Conservation (phyloP, 2,113 vertebrate species). For the Dolichallabes microphthalmus region DNA sequence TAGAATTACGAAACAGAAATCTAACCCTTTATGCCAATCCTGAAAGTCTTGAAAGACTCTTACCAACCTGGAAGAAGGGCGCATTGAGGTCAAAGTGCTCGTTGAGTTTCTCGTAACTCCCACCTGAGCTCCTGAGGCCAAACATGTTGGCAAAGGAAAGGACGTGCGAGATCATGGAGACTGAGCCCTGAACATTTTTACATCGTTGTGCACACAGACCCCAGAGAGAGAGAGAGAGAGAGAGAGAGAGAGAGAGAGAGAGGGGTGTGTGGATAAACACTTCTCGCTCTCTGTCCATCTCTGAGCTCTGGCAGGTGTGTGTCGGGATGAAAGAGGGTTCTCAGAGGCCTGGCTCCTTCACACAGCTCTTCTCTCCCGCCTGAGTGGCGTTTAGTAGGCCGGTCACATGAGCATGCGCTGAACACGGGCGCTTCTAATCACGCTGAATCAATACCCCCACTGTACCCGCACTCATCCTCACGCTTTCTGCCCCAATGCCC, state of each 20-base stretch:
- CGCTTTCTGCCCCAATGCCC: conserved; percentile 38
- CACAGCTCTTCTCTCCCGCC: conserved; percentile 22
- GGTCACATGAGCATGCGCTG: conserved; percentile 46
- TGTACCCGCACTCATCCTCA: conserved; percentile 50
- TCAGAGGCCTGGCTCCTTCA: conserved; percentile 44
- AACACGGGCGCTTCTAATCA: conserved; percentile 49
- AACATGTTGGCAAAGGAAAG: conserved; percentile 75
- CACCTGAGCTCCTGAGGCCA: conserved; percentile 71
- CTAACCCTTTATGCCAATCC: background rate
- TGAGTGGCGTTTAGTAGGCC: conserved; percentile 51
- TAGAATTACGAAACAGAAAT: background rate
- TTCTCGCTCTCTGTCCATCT: conserved; percentile 33
- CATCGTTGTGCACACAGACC: background rate
- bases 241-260: conserved; percentile 32
- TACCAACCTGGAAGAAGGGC: conserved; percentile 73
- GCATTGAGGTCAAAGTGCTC: conserved; percentile 67
- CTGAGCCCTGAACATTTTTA: conserved; percentile 41
- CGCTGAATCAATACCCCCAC: conserved; percentile 52
- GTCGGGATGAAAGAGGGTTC: conserved; percentile 47
- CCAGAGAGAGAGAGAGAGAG: conserved; percentile 9
- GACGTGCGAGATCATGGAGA: conserved; percentile 68
- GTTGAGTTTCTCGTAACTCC: conserved; percentile 75
- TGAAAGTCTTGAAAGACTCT: background rate
- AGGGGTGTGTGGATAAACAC: conserved; percentile 24
- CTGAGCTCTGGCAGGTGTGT: conserved; percentile 50